phyloP scores from a whole-genome alignment of 2,113 vertebrate species.

The Myrmecophaga tridactyla region DNA sequence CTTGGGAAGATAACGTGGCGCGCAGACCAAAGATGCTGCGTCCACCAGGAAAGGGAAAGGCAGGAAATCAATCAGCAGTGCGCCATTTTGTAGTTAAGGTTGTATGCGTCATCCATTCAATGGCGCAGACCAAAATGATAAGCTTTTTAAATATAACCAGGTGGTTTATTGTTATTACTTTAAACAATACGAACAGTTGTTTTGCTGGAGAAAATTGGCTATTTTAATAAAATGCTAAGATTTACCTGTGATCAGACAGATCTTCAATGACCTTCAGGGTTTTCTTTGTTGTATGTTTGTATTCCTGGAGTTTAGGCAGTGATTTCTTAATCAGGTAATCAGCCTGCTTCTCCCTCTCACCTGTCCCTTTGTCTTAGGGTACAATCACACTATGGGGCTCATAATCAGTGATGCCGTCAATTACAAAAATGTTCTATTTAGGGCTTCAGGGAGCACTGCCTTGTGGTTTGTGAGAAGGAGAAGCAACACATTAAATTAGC shows the following conservation, averaged over 20 bases:
- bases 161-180: not conserved
- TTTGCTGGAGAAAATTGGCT: not conserved
- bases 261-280: not conserved
- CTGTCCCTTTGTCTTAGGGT: not conserved
- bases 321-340: not conserved
- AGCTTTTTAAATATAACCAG: not conserved
- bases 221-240: not conserved
- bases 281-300: not conserved
- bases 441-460: not conserved
- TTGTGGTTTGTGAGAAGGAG: not conserved
- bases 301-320: not conserved
- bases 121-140: too few relatives aligned
- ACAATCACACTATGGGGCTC: accelerated
- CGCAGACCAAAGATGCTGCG: not conserved
- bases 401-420: not conserved
- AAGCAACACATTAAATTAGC: not conserved
- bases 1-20: accelerated
- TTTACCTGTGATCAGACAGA: not conserved
- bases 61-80: not conserved
- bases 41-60: not conserved
- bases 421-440: not conserved
- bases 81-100: not conserved
- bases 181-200: not conserved
- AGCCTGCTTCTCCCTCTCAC: not conserved
- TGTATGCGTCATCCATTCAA: accelerated